phyloP scores from a whole-genome alignment of 1,140 invertebrate genomes.

The Alviniconcha marisindica region DNA sequence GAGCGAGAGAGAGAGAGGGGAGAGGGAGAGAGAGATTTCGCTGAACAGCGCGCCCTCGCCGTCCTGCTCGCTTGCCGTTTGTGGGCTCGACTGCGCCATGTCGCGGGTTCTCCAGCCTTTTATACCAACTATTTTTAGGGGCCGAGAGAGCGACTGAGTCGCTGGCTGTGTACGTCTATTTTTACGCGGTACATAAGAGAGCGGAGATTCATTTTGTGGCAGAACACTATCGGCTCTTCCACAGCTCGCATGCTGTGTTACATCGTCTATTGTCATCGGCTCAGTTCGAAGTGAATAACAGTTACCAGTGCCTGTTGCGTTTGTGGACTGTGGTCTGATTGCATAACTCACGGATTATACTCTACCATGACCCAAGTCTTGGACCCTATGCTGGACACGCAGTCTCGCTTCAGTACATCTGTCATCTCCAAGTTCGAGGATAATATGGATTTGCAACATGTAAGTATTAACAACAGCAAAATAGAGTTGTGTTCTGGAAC shows the following conservation, averaged over 20 bases:
- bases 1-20: neutral
- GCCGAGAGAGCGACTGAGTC: neutral
- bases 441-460: slow-evolving; percentile 43
- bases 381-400: slow-evolving; percentile 45
- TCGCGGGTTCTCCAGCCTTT: neutral
- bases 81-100: neutral
- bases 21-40: slow-evolving; percentile 12
- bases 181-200: slow-evolving; percentile 15
- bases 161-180: neutral
- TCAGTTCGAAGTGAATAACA: neutral
- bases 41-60: neutral
- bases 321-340: neutral
- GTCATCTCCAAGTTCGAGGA: slow-evolving; percentile 36
- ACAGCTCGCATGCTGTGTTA: neutral
- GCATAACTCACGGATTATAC: neutral
- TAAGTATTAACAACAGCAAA: slow-evolving; percentile 34
- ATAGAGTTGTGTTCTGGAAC: neutral
- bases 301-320: neutral
- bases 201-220: neutral
- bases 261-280: neutral
- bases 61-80: neutral
- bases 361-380: slow-evolving; percentile 44
- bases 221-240: neutral
- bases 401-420: slow-evolving; percentile 8
- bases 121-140: slow-evolving; percentile 15